phyloP scores from a whole-genome alignment of 2,888 invertebrate genomes.

The Nomada ferruginata region DNA sequence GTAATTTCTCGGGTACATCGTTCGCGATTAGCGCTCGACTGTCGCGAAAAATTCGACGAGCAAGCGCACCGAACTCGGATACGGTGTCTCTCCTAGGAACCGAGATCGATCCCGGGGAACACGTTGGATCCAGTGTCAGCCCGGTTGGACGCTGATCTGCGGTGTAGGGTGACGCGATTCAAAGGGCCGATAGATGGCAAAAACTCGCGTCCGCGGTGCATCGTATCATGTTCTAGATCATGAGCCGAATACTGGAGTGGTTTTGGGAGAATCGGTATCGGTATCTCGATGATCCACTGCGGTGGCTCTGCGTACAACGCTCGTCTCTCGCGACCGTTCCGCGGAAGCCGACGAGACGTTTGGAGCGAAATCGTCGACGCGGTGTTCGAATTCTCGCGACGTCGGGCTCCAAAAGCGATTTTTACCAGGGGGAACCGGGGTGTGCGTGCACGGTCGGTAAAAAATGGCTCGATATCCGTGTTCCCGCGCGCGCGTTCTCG shows the following conservation, averaged over 20 bases:
- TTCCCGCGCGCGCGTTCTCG: slow-evolving; percentile 36
- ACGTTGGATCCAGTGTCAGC: slow-evolving; percentile 72
- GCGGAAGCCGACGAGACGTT: not conserved
- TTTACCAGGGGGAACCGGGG: slow-evolving; percentile 1
- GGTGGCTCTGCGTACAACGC: too few species aligned
- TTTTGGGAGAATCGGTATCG: slow-evolving; percentile 17
- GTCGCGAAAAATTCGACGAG: not conserved
- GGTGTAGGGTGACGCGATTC: slow-evolving; percentile 74
- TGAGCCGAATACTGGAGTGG: slow-evolving; percentile 33
- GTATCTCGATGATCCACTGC: not conserved
- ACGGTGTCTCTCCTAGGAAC: slow-evolving; percentile 43
- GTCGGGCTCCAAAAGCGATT: slow-evolving; percentile 16
- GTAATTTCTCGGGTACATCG: not conserved
- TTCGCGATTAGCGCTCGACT: not conserved
- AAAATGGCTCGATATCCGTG: slow-evolving; percentile 59
- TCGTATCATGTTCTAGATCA: slow-evolving; percentile 62
- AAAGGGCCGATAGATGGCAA: slow-evolving; percentile 67
- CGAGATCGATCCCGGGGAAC: slow-evolving; percentile 50
- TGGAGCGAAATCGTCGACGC: not conserved
- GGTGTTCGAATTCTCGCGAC: slow-evolving; percentile 19
- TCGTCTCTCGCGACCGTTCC: not conserved
- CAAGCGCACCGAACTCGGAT: slow-evolving; percentile 34
- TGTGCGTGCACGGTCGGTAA: slow-evolving; percentile 30
- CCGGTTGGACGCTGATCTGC: slow-evolving; percentile 65
- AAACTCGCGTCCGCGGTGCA: slow-evolving; percentile 54